Evolutionary conservation across 35 echinoderm and acorn worm species (phyloP).

Genomic region (Patiria miniata): DNA sequence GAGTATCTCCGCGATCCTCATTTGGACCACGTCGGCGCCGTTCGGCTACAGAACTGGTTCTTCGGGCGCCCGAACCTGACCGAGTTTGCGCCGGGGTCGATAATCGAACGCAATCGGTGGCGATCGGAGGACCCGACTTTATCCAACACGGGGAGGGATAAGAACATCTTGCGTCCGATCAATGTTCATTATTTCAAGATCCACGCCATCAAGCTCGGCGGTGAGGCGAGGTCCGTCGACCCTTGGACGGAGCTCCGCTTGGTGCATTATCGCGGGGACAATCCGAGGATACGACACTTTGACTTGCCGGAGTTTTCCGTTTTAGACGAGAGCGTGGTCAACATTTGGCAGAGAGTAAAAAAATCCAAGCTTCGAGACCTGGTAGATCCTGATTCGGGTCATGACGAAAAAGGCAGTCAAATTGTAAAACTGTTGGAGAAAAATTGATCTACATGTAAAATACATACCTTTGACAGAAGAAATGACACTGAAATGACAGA

Average conservation of each 20-base stretch:
- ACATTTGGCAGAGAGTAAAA: slow-evolving; percentile 8
- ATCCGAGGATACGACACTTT: slow-evolving; percentile 70
- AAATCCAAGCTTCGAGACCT: neutral
- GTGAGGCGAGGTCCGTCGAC: slow-evolving; percentile 54
- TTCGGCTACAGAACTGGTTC: slow-evolving; percentile 85
- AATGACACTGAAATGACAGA: too few species aligned
- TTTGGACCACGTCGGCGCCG: slow-evolving; percentile 32
- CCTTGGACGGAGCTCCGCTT: slow-evolving; percentile 69
- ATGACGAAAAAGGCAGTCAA: too few species aligned
- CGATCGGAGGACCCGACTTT: slow-evolving; percentile 56
- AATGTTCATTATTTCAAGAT: slow-evolving; percentile 98
- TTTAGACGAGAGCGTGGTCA: slow-evolving; percentile 51
- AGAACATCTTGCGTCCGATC: slow-evolving; percentile 82
- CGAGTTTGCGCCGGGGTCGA: neutral
- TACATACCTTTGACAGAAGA: too few species aligned
- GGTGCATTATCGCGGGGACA: slow-evolving; percentile 93
- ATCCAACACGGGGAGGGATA: slow-evolving; percentile 75
- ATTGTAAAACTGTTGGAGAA: too few species aligned
- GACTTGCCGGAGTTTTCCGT: slow-evolving; percentile 57
- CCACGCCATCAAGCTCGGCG: slow-evolving; percentile 84
- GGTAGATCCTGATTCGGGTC: too few species aligned
- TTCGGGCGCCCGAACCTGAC: slow-evolving; percentile 69
- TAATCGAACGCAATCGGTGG: slow-evolving; percentile 74
- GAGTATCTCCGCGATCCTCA: slow-evolving; percentile 57
- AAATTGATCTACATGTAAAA: too few species aligned